Conservation (phyloP, 2,113 vertebrate species). For the Strix uralensis region DNA sequence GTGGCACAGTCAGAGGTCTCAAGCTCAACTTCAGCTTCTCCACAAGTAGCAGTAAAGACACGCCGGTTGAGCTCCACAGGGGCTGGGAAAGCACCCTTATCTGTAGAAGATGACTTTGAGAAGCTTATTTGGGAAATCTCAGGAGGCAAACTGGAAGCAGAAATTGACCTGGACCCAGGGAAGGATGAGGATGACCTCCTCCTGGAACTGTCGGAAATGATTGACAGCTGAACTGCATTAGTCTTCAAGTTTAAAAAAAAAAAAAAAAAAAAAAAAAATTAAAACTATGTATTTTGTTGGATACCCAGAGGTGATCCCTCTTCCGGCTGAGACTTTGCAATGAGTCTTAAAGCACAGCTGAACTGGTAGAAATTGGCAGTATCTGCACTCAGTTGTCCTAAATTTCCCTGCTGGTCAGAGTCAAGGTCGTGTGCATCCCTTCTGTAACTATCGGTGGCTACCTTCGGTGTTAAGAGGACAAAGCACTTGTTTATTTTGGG, state of each 20-base stretch:
- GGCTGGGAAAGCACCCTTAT: slow-evolving; percentile 57
- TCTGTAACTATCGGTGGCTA: not conserved
- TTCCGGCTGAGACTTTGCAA: slow-evolving; percentile 47
- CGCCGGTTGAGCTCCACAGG: slow-evolving; percentile 74
- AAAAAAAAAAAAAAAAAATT: not conserved
- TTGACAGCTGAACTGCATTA: slow-evolving; percentile 80
- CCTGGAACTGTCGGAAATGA: slow-evolving; percentile 95
- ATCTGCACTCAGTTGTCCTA: slow-evolving; percentile 37
- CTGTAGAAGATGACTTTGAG: slow-evolving; percentile 88
- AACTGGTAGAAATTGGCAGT: slow-evolving; percentile 8
- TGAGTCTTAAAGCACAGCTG: slow-evolving; percentile 65
- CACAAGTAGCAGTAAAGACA: slow-evolving; percentile 47
- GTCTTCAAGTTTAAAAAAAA: not conserved
- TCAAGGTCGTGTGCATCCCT: not conserved
- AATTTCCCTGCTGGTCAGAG: slow-evolving; percentile 59
- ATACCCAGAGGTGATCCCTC: slow-evolving; percentile 32
- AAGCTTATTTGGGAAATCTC: slow-evolving; percentile 93
- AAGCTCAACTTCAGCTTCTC: slow-evolving; percentile 40
- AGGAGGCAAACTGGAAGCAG: slow-evolving; percentile 85
- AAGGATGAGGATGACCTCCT: slow-evolving; percentile 92
- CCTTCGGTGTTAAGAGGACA: not conserved
- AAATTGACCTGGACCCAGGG: slow-evolving; percentile 85
- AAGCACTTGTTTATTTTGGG: not conserved
- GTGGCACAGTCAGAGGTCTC: not conserved
- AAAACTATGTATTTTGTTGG: slow-evolving; percentile 50